Conservation (phyloP, 2,888 invertebrate genomes). For the Cryptosula pallasiana region DNA sequence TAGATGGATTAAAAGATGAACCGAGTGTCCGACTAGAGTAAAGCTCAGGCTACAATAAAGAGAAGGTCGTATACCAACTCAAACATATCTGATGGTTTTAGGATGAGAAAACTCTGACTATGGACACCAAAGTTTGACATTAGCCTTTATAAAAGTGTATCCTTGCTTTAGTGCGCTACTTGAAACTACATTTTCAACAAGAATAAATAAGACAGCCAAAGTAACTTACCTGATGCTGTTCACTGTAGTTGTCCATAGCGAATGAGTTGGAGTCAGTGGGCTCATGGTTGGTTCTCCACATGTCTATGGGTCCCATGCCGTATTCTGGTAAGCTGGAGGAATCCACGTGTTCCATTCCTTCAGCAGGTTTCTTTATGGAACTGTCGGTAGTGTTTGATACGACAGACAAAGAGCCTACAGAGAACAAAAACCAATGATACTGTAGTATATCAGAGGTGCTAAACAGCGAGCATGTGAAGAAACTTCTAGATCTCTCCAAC, state of each 20-base stretch:
- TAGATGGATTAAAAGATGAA: neutral
- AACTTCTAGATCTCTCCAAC: no score
- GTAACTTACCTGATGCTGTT: no score
- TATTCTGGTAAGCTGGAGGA: conserved; percentile 15
- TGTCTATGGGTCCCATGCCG: conserved; percentile 9
- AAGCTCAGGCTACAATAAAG: conserved; percentile 1
- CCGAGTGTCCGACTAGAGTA: neutral
- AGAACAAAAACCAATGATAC: no score
- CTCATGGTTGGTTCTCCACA: conserved; percentile 8
- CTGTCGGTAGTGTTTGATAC: conserved; percentile 9
- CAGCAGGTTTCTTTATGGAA: conserved; percentile 16
- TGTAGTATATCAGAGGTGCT: no score
- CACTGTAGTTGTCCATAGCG: neutral
- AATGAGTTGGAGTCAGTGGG: neutral
- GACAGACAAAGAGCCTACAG: conserved; percentile 4
- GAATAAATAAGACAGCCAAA: no score
- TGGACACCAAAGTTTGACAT: no score
- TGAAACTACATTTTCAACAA: no score
- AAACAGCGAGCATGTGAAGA: no score
- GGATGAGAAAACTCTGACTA: neutral
- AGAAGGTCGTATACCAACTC: neutral
- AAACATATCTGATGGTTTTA: neutral
- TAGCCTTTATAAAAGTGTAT: no score
- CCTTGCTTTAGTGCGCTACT: no score
- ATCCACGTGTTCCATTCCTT: neutral